Evolutionary conservation across 2,888 invertebrate genomes (phyloP), one percentile per base, ranked within the genome.

Genomic region (Cosmia trapezina): DNA sequence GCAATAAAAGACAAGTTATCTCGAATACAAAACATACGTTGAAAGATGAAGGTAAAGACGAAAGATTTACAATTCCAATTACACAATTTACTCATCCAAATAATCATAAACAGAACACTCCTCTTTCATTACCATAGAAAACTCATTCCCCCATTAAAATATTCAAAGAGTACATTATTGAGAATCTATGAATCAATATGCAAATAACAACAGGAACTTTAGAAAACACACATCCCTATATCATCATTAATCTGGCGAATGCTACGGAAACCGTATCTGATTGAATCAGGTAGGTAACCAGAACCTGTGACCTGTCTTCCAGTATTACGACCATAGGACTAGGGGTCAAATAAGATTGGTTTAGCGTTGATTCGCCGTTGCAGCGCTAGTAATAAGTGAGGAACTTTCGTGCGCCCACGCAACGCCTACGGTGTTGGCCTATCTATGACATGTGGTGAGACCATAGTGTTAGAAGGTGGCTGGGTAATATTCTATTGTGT

Each of bases 321-420:
- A 43, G 49, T 47, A 53, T 56, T 68, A 63, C 53, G 22, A 47
- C 22, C 54, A 78, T 74, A 73, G 69, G 77, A 76, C 63, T 47
- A 76, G 43, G 70, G 92, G 78, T 89, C 92, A 83, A 51, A 71
- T 62, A 81, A 89, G 81, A 81, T 85, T 93, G 92, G 95, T 76
- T 85, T 85, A 78, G 85, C 80, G 88, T 86, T 87, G 90, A 91
- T 92, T 92, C 88, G 90, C 90, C 88, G 89, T 91, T 88, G 90
- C 90, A 86, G 89, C 85, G 92, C 92, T 90, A 90, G 94, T 92
- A 94, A 94, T 95, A 93, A 92, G 93, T 94, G 93, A 91, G 91
- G 91, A 92, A 93, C 92, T 94, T 92, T 93, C 93, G 85, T 88
- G 89, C 93, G 89, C 96, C 96, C 93, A 96, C 96, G 94, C 93